Evolutionary conservation across 2,888 invertebrate species (phyloP).

Genomic region (Microctonus brassicae): DNA sequence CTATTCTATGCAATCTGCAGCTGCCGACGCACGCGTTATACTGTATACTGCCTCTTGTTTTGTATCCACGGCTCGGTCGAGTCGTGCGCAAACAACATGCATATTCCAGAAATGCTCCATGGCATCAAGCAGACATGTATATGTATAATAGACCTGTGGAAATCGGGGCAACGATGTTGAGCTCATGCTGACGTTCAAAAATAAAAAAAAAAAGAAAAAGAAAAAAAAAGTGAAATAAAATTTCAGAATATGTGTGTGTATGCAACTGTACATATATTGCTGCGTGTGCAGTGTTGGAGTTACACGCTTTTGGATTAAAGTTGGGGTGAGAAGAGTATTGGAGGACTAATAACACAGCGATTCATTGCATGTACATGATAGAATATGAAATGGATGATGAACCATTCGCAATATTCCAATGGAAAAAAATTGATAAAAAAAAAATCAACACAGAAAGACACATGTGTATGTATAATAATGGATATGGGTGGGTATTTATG

Average conservation of each 20-base stretch:
- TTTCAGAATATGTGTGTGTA: too few species aligned
- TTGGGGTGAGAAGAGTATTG: background rate
- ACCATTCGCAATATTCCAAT: background rate
- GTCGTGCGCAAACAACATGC: constrained; percentile 36
- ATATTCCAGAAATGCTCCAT: constrained; percentile 36
- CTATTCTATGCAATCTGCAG: constrained; percentile 32
- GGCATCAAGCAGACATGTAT: background rate
- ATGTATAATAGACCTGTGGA: background rate
- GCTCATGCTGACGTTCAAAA: constrained; percentile 7
- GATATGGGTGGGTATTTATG: background rate
- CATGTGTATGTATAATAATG: too few species aligned
- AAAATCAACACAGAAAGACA: background rate
- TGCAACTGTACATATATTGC: too few species aligned
- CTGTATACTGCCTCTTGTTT: constrained; percentile 6
- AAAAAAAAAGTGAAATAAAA: background rate
- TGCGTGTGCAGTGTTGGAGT: background rate
- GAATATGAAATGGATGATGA: background rate
- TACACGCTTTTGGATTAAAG: background rate
- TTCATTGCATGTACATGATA: background rate
- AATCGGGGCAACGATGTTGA: background rate
- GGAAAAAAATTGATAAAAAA: background rate
- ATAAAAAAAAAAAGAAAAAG: background rate
- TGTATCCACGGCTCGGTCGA: constrained; percentile 25
- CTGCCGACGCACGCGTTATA: constrained; percentile 32
- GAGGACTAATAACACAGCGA: background rate